Evolutionary conservation across 1,140 invertebrate genomes (phyloP).

Genomic region (Drosophila dunni): DNA sequence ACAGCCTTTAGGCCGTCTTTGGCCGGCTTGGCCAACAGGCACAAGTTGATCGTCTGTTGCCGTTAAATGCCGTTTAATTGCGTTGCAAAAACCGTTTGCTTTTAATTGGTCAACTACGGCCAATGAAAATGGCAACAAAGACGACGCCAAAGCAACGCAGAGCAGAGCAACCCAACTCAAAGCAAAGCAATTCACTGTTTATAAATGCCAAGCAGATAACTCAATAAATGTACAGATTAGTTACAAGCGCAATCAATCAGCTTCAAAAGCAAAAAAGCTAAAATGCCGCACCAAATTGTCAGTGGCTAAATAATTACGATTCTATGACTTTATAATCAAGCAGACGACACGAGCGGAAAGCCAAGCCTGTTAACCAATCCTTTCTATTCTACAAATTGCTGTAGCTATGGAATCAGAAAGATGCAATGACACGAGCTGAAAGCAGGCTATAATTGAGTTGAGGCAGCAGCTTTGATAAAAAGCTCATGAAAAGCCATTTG

Average conservation of each 20-base stretch:
- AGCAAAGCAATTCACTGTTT: conserved; percentile 39
- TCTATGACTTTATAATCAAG: conserved; percentile 43
- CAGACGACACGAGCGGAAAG: neutral
- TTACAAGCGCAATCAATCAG: conserved; percentile 80
- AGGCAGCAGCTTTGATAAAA: too few relatives aligned
- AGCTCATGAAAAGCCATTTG: too few relatives aligned
- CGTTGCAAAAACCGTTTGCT: conserved; percentile 79
- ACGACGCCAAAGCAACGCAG: neutral
- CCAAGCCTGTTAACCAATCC: conserved; percentile 25
- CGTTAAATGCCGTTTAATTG: conserved; percentile 79
- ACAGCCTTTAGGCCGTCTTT: conserved; percentile 1
- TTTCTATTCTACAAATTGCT: conserved; percentile 37
- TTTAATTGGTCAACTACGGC: conserved; percentile 66
- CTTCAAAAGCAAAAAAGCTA: conserved; percentile 59
- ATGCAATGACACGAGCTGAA: conserved; percentile 24
- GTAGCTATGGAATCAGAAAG: neutral
- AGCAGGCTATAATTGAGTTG: neutral
- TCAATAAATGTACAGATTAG: conserved; percentile 83
- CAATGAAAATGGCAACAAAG: neutral
- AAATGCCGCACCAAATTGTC: conserved; percentile 53
- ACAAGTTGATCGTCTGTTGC: conserved; percentile 21
- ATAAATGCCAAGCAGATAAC: conserved; percentile 80
- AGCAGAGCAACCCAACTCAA: conserved; percentile 2
- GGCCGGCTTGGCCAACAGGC: conserved; percentile 4
- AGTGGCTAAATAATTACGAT: conserved; percentile 39